These are phyloP conservation scores for Aythya fuligula DNA, from an alignment of 2,797 vertebrate species.

Conservation along the genomic window DNA sequence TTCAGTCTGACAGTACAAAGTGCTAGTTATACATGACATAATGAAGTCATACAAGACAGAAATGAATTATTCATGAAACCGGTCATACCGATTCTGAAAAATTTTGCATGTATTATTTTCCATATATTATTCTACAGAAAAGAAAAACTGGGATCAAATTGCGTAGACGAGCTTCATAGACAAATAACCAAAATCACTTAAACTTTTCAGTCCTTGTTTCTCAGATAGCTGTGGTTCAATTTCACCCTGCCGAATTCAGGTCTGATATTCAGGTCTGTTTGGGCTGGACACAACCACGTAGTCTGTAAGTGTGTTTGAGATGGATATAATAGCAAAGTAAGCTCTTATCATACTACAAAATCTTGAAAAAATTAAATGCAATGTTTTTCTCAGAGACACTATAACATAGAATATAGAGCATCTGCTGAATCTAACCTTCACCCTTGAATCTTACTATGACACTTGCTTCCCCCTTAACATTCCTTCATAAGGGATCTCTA, in stretches of 20 bases:
- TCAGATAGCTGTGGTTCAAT: neutral
- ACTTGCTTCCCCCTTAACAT: neutral
- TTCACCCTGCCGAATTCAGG: neutral
- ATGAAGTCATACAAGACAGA: constrained; percentile 58
- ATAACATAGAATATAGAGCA: neutral
- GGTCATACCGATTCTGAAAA: constrained; percentile 39
- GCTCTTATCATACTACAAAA: neutral
- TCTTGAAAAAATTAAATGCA: neutral
- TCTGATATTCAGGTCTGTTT: neutral
- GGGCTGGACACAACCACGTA: neutral
- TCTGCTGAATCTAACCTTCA: neutral
- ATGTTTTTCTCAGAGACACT: neutral
- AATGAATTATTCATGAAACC: constrained; percentile 61
- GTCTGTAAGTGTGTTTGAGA: neutral
- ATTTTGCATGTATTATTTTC: constrained; percentile 27
- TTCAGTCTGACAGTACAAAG: constrained; percentile 53
- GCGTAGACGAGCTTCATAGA: neutral
- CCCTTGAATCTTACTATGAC: neutral
- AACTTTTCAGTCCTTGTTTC: neutral
- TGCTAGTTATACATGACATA: constrained; percentile 68
- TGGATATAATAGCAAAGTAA: constrained; percentile 13
- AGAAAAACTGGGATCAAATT: constrained; percentile 10
- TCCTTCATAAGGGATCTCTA: neutral
- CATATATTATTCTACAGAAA: neutral
- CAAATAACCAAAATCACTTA: neutral